phyloP scores from a whole-genome alignment of 1,140 invertebrate genomes.

The Pseudachorutes palmiensis region DNA sequence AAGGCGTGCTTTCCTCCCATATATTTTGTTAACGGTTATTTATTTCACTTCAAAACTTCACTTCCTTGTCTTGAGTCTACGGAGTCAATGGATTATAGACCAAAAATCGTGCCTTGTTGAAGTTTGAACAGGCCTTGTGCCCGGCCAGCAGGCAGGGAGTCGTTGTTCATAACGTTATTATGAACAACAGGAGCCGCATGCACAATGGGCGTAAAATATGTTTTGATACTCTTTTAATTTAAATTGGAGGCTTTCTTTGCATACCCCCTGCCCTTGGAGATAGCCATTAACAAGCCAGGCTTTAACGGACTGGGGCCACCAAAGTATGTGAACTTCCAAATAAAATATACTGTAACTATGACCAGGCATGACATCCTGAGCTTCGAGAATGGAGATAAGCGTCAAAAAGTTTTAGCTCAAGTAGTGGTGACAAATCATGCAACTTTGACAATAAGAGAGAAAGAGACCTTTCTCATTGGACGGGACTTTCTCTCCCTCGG shows the following conservation, averaged over 20 bases:
- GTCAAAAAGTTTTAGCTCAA: constrained; percentile 23
- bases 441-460: constrained; percentile 11
- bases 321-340: background rate
- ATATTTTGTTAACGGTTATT: constrained; percentile 28
- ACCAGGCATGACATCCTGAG: constrained; percentile 1
- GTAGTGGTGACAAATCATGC: constrained; percentile 36
- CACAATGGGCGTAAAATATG: background rate
- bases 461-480: background rate
- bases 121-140: no score
- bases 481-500: background rate
- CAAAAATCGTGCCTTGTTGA: no score
- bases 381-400: constrained; percentile 22
- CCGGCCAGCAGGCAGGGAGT: no score
- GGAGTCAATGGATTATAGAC: background rate
- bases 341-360: constrained; percentile 1
- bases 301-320: background rate
- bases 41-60: constrained; percentile 22
- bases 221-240: background rate
- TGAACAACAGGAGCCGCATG: no score
- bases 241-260: background rate
- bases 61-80: background rate
- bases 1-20: constrained; percentile 27
- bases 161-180: no score
- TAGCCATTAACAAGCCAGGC: background rate
- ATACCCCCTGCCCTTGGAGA: background rate